A percentile compares a stretch with the other conserved stretches of the same genome.
These are phyloP conservation scores for Aepyceros melampus DNA, from an alignment of 2,113 vertebrate genomes.

Conservation along the genomic window DNA sequence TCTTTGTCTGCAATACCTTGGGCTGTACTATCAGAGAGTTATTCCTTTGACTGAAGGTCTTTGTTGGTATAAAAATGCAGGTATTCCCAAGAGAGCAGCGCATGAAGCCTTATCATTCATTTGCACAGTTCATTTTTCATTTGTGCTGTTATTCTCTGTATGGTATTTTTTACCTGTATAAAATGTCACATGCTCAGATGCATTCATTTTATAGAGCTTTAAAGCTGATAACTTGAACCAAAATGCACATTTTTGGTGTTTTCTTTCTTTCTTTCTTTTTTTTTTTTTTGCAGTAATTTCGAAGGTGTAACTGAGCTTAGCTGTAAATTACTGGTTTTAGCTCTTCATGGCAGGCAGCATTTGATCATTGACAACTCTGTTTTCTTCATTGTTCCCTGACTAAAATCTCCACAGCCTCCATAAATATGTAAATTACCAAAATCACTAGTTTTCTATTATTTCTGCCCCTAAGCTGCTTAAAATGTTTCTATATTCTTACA, in stretches of 20 bases:
- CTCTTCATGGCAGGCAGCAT: slow-evolving; percentile 12
- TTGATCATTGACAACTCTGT: slow-evolving; percentile 63
- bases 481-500: slow-evolving; percentile 49
- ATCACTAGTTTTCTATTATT: slow-evolving; percentile 56
- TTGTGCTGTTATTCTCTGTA: not conserved
- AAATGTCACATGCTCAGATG: slow-evolving; percentile 48
- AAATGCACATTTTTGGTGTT: not conserved
- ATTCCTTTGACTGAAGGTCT: not conserved
- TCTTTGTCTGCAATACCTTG: not conserved
- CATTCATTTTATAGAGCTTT: slow-evolving; percentile 28
- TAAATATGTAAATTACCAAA: slow-evolving; percentile 51
- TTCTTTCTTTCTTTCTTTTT: not conserved
- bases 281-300: slow-evolving; percentile 45
- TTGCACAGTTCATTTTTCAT: not conserved
- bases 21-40: not conserved
- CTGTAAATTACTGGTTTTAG: slow-evolving; percentile 66
- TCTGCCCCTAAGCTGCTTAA: slow-evolving; percentile 45
- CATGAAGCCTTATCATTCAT: not conserved
- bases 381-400: slow-evolving; percentile 56
- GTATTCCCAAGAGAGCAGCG: not conserved
- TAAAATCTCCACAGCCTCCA: slow-evolving; percentile 45
- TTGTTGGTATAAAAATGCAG: slow-evolving; percentile 25
- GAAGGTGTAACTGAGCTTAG: slow-evolving; percentile 65
- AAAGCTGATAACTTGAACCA: slow-evolving; percentile 31
- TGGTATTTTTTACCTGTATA: not conserved